phyloP scores from a whole-genome alignment of 1,140 invertebrate species.

The Drosophila lowei region DNA sequence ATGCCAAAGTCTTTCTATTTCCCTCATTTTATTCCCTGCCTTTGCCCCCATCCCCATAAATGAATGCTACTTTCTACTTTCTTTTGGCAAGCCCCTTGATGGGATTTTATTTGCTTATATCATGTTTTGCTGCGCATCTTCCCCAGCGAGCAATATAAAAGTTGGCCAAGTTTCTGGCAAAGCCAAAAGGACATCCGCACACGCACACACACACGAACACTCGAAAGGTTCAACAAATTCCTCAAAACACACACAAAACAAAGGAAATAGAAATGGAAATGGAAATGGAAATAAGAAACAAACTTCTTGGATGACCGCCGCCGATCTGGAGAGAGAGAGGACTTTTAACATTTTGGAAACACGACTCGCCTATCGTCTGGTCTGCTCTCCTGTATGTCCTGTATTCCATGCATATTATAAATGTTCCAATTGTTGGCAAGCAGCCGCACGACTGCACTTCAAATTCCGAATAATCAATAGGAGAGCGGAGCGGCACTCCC shows the following conservation, averaged over 20 bases:
- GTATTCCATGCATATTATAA: slow-evolving; percentile 42
- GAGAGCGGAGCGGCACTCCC: neutral
- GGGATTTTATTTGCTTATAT: no score
- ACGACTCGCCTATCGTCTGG: no score
- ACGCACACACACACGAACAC: slow-evolving; percentile 24
- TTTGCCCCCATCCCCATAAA: no score
- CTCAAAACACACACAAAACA: slow-evolving; percentile 13
- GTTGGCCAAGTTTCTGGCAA: slow-evolving; percentile 32
- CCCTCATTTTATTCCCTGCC: no score
- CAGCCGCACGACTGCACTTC: slow-evolving; percentile 52
- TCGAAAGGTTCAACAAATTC: slow-evolving; percentile 35
- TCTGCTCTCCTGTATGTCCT: neutral
- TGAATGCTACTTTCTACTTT: no score
- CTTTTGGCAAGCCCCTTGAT: no score
- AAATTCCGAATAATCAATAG: slow-evolving; percentile 63
- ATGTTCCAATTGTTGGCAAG: slow-evolving; percentile 30
- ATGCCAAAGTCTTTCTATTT: no score
- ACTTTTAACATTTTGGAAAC: neutral
- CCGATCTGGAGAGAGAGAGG: no score
- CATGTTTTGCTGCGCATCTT: slow-evolving; percentile 7
- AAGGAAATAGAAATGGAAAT: slow-evolving; percentile 24
- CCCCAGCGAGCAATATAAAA: slow-evolving; percentile 44
- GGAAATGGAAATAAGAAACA: neutral
- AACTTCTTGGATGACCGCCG: slow-evolving; percentile 11
- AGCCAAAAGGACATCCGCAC: slow-evolving; percentile 26